A percentile compares a stretch with the other conserved stretches of the same genome.
These are phyloP conservation scores for Mallotus villosus DNA, from an alignment of 2,797 vertebrate species.

Conservation along the genomic window DNA sequence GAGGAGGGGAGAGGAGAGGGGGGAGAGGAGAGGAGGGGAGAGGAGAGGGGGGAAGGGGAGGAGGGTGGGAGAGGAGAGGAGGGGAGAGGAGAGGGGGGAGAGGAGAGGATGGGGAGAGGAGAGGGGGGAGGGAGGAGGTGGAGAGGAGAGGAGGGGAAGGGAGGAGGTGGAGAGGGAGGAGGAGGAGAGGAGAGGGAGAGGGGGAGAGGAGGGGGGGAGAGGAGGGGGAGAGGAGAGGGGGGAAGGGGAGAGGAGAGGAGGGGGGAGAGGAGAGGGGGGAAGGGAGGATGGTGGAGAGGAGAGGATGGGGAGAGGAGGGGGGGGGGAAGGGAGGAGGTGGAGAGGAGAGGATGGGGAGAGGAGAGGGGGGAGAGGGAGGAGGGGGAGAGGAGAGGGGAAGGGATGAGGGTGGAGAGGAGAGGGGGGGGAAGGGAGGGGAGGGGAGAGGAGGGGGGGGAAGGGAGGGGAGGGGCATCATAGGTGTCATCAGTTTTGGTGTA, in stretches of 20 bases:
- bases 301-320: too few species aligned
- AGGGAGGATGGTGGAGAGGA: background rate
- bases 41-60: too few species aligned
- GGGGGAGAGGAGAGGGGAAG: background rate
- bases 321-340: too few species aligned
- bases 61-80: background rate
- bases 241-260: background rate
- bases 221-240: background rate
- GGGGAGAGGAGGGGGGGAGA: background rate
- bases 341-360: too few species aligned
- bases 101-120: background rate
- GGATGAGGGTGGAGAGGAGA: too few species aligned
- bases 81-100: background rate
- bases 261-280: background rate
- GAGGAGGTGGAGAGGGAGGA: background rate
- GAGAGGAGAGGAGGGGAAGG: background rate
- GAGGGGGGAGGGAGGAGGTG: too few species aligned
- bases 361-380: too few species aligned
- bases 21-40: background rate
- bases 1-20: background rate
- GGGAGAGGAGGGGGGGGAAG: constrained; percentile 5
- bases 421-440: background rate
- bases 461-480: background rate
- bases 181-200: background rate
- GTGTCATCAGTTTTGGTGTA: constrained; percentile 2